phyloP scores from a whole-genome alignment of 2,797 vertebrate species.

The Linurgus olivaceus region DNA sequence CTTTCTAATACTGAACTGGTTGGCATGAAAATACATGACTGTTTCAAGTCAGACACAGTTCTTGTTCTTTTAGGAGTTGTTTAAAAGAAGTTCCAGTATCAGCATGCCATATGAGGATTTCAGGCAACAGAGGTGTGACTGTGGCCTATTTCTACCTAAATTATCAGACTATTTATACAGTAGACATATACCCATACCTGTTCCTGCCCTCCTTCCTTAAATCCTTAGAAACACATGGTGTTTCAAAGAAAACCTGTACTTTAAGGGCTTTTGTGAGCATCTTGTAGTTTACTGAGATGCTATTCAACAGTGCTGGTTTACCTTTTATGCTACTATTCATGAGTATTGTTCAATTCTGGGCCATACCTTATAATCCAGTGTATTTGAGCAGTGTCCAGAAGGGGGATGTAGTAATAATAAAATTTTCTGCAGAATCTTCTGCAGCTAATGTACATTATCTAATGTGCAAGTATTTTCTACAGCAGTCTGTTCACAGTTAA shows the following conservation, averaged over 20 bases:
- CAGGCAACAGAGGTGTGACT: background rate
- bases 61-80: background rate
- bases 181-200: background rate
- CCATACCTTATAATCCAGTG: background rate
- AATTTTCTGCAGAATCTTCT: background rate
- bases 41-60: background rate
- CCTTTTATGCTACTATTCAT: background rate
- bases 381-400: background rate
- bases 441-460: background rate
- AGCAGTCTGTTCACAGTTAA: background rate
- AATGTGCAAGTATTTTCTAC: background rate
- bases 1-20: background rate
- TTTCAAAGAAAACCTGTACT: background rate
- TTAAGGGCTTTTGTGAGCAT: background rate
- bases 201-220: background rate
- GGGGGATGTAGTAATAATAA: background rate
- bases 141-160: background rate
- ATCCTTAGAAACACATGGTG: background rate
- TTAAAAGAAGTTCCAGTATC: background rate
- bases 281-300: background rate
- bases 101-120: background rate
- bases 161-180: background rate
- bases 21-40: background rate
- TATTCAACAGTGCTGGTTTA: background rate
- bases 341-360: background rate